Evolutionary conservation across 2,797 vertebrate species (phyloP), one percentile per base, ranked within the genome.

Genomic region (Meda fulgida): DNA sequence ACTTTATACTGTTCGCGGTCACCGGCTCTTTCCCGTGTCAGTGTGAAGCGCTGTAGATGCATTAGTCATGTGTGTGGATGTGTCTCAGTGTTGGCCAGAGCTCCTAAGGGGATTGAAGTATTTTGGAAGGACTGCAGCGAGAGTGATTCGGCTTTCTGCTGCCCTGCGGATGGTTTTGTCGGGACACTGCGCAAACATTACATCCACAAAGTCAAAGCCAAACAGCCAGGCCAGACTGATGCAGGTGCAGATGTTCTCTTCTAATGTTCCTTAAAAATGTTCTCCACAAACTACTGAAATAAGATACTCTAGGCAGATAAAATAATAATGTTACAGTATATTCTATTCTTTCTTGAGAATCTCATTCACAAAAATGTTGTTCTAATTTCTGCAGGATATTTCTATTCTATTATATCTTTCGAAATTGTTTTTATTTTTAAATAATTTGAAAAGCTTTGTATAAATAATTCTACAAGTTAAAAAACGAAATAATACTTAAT

Each of bases 161-260:
- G 97, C 91, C 90, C 92, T 0, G 86, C 91, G 0, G 88, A 94
- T 5, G 90, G 81, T 51, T 96, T 98, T 88, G 90, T 91, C 70
- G 92, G 90, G 10, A 93, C 94, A 0, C 93, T 99, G 2, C 96
- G 94, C 85, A 98, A 94, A 67, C 94, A 91, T 0, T 93, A 95
- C 93, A 95, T 94, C 2, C 95, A 97, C 90, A 96, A 94, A 83
- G 94, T 97, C 88, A 95, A 96, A 86, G 97, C 97, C 84, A 98
- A 96, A 85, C 95, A 96, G 89, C 97, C 97, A 0, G 96, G 96
- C 3, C 97, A 97, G n/a, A 92, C 97, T 67, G 97, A 99, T 55
- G 94, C 93, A 97, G 98, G 98, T 99, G 48, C 60, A 11, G 16
- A 21, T 86, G n/a, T 78, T 63, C 23, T 55, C n/a, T 46, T 73